Conservation (phyloP, 2,888 invertebrate species). For the Glaucopsyche alexis region DNA sequence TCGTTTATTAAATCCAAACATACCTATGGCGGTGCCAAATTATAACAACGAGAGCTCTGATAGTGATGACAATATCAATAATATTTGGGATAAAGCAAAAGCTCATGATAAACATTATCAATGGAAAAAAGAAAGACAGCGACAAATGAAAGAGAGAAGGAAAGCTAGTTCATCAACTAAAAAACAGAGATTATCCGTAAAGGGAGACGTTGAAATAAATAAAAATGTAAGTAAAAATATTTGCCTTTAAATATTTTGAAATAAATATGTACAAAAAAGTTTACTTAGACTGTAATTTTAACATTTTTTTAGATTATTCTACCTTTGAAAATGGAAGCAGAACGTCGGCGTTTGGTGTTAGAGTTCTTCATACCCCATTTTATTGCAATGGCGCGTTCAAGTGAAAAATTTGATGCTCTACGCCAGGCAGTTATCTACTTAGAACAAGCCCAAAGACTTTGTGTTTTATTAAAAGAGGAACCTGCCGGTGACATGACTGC, state of each 20-base stretch:
- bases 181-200: constrained; percentile 55
- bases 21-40: constrained; percentile 49
- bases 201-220: constrained; percentile 74
- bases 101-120: constrained; percentile 73
- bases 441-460: constrained; percentile 84
- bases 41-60: constrained; percentile 55
- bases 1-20: constrained; percentile 68
- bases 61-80: constrained; percentile 62
- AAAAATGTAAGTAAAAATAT: constrained; percentile 68
- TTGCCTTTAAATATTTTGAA: constrained; percentile 28
- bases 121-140: constrained; percentile 56
- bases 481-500: constrained; percentile 77
- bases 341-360: constrained; percentile 82
- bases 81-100: constrained; percentile 74
- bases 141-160: constrained; percentile 63
- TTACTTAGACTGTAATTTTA: background rate
- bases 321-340: constrained; percentile 75
- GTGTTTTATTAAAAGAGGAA: constrained; percentile 81
- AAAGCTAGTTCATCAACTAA: constrained; percentile 53
- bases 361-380: constrained; percentile 87
- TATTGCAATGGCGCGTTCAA: constrained; percentile 84
- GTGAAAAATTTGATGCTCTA: constrained; percentile 81
- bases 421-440: constrained; percentile 84
- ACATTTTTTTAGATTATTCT: constrained; percentile 60
- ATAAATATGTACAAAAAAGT: background rate